Evolutionary conservation across 2,888 invertebrate species (phyloP).

Genomic region (Trachelus stipa): DNA sequence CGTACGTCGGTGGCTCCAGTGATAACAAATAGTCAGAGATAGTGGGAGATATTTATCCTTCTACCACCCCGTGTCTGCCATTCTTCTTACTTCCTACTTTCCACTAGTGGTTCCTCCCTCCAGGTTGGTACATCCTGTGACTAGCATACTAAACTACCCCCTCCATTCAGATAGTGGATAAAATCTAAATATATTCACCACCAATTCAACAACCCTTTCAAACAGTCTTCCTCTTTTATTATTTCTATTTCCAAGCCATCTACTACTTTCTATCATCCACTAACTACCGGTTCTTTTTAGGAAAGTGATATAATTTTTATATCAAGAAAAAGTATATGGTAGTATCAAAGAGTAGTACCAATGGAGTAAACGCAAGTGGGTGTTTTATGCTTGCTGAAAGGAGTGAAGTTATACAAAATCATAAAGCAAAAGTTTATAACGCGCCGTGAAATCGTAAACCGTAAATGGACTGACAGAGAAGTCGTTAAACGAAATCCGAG

Average conservation of each 20-base stretch:
- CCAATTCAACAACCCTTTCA: not conserved
- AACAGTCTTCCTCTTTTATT: not conserved
- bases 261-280: not conserved
- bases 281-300: not conserved
- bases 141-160: conserved; percentile 5
- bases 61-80: not conserved
- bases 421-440: not conserved
- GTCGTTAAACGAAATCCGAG: not conserved
- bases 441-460: not conserved
- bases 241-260: not conserved
- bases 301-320: not conserved
- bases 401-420: not conserved
- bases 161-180: not conserved
- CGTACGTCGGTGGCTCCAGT: conserved; percentile 15
- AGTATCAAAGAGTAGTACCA: not conserved
- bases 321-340: not conserved
- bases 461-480: not conserved
- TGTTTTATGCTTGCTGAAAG: not conserved
- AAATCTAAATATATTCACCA: not conserved
- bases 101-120: not conserved
- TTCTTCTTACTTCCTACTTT: not conserved
- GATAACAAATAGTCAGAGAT: conserved; percentile 17
- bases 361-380: not conserved
- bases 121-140: not conserved
- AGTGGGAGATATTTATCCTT: conserved; percentile 12